Conservation (phyloP, 2,888 invertebrate genomes). For the Malacosoma neustria region DNA sequence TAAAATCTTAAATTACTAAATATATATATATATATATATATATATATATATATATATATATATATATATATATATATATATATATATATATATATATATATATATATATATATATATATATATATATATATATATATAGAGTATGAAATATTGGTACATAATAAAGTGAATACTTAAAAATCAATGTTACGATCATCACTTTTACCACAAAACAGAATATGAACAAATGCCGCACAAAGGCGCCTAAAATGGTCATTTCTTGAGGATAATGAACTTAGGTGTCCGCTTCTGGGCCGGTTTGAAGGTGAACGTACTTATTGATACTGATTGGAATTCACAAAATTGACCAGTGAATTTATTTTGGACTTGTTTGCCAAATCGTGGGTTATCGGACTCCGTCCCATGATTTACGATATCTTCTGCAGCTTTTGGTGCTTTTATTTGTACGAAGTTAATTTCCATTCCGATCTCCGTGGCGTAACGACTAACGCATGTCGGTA, state of each 20-base stretch:
- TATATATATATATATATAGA: too few species aligned
- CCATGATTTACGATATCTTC: slow-evolving; percentile 43
- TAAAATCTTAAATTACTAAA: too few species aligned
- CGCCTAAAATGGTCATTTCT: slow-evolving; percentile 43
- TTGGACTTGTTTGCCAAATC: slow-evolving; percentile 52
- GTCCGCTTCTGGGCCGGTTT: slow-evolving; percentile 58
- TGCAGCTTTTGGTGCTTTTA: slow-evolving; percentile 21
- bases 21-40: too few species aligned
- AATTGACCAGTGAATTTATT: slow-evolving; percentile 46
- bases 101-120: too few species aligned
- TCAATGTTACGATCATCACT: too few species aligned
- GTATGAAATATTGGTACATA: too few species aligned
- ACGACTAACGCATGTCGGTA: too few species aligned
- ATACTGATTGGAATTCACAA: slow-evolving; percentile 53
- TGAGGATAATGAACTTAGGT: slow-evolving; percentile 63
- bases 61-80: too few species aligned
- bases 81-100: too few species aligned
- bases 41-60: too few species aligned
- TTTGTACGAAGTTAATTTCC: slow-evolving; percentile 4
- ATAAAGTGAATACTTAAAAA: too few species aligned
- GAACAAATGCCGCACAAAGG: slow-evolving; percentile 24
- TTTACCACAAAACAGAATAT: slow-evolving; percentile 4
- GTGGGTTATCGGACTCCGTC: slow-evolving; percentile 56
- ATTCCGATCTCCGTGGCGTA: too few species aligned
- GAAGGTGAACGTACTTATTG: slow-evolving; percentile 61